A percentile compares a stretch with the other conserved stretches of the same genome.
Conservation (phyloP, 2,113 vertebrate species). For the Rhinoderma darwinii region DNA sequence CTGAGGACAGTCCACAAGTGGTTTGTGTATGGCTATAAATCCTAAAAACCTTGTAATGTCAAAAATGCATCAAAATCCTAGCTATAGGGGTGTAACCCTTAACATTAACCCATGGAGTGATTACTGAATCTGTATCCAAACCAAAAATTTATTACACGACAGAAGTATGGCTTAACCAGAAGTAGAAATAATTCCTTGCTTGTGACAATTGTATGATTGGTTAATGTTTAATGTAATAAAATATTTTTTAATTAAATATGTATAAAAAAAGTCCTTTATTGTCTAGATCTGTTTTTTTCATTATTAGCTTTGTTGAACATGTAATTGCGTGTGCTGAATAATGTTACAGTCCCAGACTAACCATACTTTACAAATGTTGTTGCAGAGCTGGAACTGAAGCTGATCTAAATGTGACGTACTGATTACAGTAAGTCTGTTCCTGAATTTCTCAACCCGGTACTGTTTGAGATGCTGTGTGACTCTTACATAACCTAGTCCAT, state of each 20-base stretch:
- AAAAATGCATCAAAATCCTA: background rate
- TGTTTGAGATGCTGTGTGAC: background rate
- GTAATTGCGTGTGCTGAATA: background rate
- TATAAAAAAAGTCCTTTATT: background rate
- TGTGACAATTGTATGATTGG: background rate
- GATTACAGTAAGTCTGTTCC: constrained; percentile 3
- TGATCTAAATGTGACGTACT: constrained; percentile 18
- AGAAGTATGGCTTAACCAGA: background rate
- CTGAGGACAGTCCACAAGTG: background rate
- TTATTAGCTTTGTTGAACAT: background rate
- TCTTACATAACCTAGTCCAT: background rate
- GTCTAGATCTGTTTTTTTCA: background rate
- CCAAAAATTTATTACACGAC: background rate
- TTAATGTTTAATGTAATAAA: background rate
- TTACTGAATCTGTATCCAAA: background rate
- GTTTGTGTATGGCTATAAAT: background rate
- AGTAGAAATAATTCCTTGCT: background rate
- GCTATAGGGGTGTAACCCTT: background rate
- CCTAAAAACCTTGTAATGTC: background rate
- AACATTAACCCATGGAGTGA: background rate
- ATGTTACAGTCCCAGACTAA: background rate
- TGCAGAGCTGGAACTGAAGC: background rate
- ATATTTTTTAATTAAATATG: background rate
- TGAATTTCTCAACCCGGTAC: constrained; percentile 2
- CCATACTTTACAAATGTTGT: constrained; percentile 18